These are phyloP conservation scores for Phyllotis vaccarum DNA, from an alignment of 2,797 vertebrate genomes.

Conservation along the genomic window DNA sequence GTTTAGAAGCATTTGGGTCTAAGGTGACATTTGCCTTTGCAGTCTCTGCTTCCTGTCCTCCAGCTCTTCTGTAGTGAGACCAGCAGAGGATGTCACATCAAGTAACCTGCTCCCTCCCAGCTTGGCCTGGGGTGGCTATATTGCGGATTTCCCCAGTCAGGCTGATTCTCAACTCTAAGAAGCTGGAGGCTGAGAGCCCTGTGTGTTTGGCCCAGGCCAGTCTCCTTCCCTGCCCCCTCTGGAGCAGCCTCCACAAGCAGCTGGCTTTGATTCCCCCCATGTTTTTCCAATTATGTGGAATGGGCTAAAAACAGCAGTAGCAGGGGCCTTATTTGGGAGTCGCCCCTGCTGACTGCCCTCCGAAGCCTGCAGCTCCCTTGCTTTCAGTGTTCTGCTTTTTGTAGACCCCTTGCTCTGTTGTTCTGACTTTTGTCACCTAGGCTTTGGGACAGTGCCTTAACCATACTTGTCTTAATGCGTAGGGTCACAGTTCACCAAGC, in stretches of 20 bases:
- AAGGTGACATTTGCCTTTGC: not conserved
- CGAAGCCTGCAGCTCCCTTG: not conserved
- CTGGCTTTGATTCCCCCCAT: constrained; percentile 70
- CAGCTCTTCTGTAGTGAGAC: not conserved
- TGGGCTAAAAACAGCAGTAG: constrained; percentile 68
- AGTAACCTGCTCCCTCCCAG: no score
- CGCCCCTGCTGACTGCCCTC: not conserved
- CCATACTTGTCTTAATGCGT: fast-evolving
- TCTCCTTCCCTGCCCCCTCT: not conserved
- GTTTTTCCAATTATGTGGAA: constrained; percentile 75
- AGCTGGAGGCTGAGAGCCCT: not conserved
- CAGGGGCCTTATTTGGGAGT: constrained; percentile 69
- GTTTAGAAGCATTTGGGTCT: not conserved
- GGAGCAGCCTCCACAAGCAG: constrained; percentile 11
- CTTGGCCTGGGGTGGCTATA: not conserved
- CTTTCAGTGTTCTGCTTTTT: not conserved
- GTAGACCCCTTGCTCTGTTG: not conserved
- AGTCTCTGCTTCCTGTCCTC: not conserved
- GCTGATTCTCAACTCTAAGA: not conserved
- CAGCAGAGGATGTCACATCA: no score
- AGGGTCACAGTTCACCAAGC: not conserved
- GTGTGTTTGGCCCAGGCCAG: not conserved
- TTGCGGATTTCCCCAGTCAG: not conserved
- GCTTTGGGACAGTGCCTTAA: not conserved
- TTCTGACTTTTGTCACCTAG: constrained; percentile 30